Evolutionary conservation across 2,113 vertebrate species (phyloP).

Genomic region (Ancistrus triradiatus): DNA sequence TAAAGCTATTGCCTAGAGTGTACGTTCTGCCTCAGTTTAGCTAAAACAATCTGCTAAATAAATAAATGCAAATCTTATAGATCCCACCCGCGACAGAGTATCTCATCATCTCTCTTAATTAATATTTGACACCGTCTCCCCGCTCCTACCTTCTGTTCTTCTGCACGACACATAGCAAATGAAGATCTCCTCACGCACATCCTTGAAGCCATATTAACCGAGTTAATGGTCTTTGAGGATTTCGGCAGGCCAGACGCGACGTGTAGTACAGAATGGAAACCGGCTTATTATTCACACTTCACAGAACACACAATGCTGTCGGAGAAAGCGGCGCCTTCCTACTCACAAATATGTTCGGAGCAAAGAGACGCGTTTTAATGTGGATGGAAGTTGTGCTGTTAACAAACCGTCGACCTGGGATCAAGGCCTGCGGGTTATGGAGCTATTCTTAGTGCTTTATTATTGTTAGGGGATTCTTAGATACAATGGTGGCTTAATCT

Average conservation of each 20-base stretch:
- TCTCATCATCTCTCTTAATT: not conserved
- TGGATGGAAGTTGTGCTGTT: no score
- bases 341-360: not conserved
- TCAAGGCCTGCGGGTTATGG: no score
- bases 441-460: no score
- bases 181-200: not conserved
- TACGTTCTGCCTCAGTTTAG: no score
- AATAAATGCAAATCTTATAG: not conserved
- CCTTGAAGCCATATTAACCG: not conserved
- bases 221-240: slow-evolving; percentile 1
- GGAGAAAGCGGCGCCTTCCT: not conserved
- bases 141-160: not conserved
- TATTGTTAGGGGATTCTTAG: no score
- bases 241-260: not conserved
- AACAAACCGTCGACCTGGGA: no score
- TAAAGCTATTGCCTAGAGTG: no score
- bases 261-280: not conserved
- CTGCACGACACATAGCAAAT: not conserved
- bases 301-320: not conserved
- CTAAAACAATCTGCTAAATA: not conserved
- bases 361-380: no score
- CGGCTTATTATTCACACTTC: not conserved
- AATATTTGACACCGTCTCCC: not conserved
- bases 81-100: not conserved
- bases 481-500: no score